Evolutionary conservation across 1,140 invertebrate genomes (phyloP).

Genomic region (Anagrus nilaparvatae): DNA sequence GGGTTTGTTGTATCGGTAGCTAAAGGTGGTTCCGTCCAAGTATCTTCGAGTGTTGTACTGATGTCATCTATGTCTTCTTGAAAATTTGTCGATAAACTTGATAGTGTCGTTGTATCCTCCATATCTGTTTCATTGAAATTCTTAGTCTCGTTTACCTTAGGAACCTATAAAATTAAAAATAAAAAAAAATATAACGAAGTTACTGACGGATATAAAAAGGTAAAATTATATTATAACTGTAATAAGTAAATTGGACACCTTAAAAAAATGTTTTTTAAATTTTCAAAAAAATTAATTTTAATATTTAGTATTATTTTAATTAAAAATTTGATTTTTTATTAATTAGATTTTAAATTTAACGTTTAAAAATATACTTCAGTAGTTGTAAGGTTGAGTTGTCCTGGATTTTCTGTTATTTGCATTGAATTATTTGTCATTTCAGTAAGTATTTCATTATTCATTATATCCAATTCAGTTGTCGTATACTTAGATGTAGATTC

Average conservation of each 20-base stretch:
- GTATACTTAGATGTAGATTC: slow-evolving; percentile 24
- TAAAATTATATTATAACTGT: too few species aligned
- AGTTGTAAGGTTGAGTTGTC: slow-evolving; percentile 15
- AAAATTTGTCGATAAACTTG: too few species aligned
- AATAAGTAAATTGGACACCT: not conserved
- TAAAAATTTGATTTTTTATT: not conserved
- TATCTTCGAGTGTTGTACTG: slow-evolving; percentile 16
- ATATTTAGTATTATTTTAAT: not conserved
- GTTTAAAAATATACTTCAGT: slow-evolving; percentile 14
- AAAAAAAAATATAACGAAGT: too few species aligned
- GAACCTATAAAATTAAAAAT: too few species aligned
- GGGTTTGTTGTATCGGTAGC: not conserved
- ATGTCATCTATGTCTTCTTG: slow-evolving; percentile 6
- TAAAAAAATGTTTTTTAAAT: not conserved
- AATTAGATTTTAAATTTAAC: slow-evolving; percentile 4
- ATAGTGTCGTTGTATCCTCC: too few species aligned
- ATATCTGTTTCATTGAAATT: too few species aligned
- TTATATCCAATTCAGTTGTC: slow-evolving; percentile 30
- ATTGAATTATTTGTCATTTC: slow-evolving; percentile 30
- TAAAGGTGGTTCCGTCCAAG: slow-evolving; percentile 2
- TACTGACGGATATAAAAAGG: too few species aligned
- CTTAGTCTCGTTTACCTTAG: too few species aligned
- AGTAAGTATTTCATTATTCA: slow-evolving; percentile 36
- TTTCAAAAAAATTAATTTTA: not conserved
- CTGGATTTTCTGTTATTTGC: slow-evolving; percentile 22